Percentiles rank a stretch among this genome's conserved stretches.
These are phyloP conservation scores for Campylomormyrus numenius DNA, from an alignment of 2,113 vertebrate species.

Conservation along the genomic window DNA sequence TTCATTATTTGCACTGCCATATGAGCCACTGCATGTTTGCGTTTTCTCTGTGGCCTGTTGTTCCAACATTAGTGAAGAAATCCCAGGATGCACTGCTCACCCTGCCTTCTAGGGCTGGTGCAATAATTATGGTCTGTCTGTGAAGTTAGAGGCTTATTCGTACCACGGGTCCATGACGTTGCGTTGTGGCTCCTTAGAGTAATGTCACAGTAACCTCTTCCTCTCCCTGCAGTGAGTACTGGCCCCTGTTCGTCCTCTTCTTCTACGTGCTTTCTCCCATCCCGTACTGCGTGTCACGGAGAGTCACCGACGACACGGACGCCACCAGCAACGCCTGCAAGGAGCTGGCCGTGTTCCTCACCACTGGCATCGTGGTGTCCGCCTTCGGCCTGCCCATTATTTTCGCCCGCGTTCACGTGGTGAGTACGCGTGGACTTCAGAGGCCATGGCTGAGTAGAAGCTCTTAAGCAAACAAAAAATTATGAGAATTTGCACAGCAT, in stretches of 20 bases:
- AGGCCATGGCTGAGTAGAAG: background rate
- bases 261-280: constrained; percentile 94
- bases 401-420: constrained; percentile 83
- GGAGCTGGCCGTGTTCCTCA: constrained; percentile 95
- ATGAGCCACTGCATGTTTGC: background rate
- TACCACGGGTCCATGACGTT: background rate
- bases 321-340: constrained; percentile 93
- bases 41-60: background rate
- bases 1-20: background rate
- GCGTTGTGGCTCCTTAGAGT: background rate
- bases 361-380: constrained; percentile 93
- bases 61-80: background rate
- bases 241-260: constrained; percentile 94
- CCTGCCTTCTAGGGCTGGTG: background rate
- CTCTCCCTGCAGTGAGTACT: constrained; percentile 73
- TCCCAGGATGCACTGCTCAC: background rate
- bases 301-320: constrained; percentile 87
- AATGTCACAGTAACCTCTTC: constrained; percentile 13
- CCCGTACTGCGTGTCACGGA: constrained; percentile 89
- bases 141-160: background rate
- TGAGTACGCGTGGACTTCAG: constrained; percentile 45
- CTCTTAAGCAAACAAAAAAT: background rate
- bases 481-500: background rate
- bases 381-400: constrained; percentile 92
- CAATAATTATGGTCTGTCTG: background rate